These are phyloP conservation scores for Rotaria macrura DNA, from an alignment of 2,888 invertebrate genomes.

Conservation along the genomic window DNA sequence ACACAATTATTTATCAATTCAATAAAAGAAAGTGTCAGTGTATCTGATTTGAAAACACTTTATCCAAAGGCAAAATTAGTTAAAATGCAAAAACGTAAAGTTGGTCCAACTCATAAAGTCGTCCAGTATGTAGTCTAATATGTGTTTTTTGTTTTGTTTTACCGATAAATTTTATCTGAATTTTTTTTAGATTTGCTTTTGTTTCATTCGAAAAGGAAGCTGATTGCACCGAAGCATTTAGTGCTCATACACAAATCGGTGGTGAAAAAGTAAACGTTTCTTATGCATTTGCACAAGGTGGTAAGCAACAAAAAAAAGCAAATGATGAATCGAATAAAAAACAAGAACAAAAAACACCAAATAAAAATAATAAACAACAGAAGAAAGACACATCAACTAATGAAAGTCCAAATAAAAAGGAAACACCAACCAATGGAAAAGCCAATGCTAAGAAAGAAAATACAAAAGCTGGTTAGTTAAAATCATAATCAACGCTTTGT, in stretches of 20 bases:
- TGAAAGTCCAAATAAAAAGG: background rate
- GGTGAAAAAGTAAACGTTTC: background rate
- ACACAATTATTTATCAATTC: background rate
- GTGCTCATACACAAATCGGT: background rate
- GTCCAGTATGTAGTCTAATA: background rate
- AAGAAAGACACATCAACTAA: background rate
- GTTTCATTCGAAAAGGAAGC: background rate
- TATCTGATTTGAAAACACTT: background rate
- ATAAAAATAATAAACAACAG: background rate
- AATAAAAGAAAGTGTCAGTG: conserved; percentile 2
- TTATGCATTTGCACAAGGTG: background rate
- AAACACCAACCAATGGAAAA: background rate
- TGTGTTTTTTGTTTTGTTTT: background rate
- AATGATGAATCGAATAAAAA: background rate
- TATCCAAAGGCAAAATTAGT: background rate
- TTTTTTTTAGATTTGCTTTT: conserved; percentile 1
- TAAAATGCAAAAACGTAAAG: conserved; percentile 21
- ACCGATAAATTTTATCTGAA: background rate
- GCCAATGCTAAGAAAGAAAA: background rate
- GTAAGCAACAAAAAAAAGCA: background rate
- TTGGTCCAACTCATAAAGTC: background rate
- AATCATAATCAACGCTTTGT: background rate
- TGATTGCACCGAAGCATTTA: background rate
- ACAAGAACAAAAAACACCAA: background rate
- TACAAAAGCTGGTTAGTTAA: background rate